Base-by-base conservation (phyloP, 2,797 vertebrate species). In the Sebastes iracundus region DNA sequence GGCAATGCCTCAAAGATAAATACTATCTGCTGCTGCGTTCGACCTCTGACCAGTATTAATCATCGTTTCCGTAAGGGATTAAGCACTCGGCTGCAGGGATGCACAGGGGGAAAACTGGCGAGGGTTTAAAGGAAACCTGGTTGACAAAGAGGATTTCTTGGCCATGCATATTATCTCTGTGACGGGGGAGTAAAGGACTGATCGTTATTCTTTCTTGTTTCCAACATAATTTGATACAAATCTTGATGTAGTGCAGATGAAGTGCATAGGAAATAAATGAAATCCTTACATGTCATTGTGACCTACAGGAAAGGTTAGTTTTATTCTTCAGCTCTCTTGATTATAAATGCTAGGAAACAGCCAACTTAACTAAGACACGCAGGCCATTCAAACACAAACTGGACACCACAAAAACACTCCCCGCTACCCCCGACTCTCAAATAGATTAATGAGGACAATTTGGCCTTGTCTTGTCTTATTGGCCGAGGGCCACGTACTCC, bases 381-480 rank as follows among this genome's bases (percentile, higher is more conserved):
- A 81, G 71, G 28, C 55, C 30, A 49, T 69, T 72, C 27, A 72
- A 83, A 88, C 74, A 82, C 67, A 83, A 65, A 85, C 7, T 46
- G n/a, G 56, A 56, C 59, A 76, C 66, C 12, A 84, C 79, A 86
- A 86, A 84, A 90, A 86, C 75, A 69, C 52, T 46, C 55, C 27
- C 25, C n/a, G 58, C 64, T 66, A 67, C 64, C 25, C 27, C 71
- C 1, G 5, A 75, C 72, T 42, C 69, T 71, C 46, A 88, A 74
- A 71, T 12, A 78, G 93, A 94, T 91, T 82, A 91, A 94, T 89
- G 89, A 83, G 90, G 69, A 89, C 81, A 83, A 85, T 93, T 93
- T 91, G 82, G 82, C 79, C 65, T 65, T 42, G 80, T 83, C 88
- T 91, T 80, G 90, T 94, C 86, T 90, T 90, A 85, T 86, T 90